A percentile compares a stretch with the other conserved stretches of the same genome.
These are phyloP conservation scores for Sarcophilus harrisii DNA, from an alignment of 2,797 vertebrate species.

Conservation along the genomic window DNA sequence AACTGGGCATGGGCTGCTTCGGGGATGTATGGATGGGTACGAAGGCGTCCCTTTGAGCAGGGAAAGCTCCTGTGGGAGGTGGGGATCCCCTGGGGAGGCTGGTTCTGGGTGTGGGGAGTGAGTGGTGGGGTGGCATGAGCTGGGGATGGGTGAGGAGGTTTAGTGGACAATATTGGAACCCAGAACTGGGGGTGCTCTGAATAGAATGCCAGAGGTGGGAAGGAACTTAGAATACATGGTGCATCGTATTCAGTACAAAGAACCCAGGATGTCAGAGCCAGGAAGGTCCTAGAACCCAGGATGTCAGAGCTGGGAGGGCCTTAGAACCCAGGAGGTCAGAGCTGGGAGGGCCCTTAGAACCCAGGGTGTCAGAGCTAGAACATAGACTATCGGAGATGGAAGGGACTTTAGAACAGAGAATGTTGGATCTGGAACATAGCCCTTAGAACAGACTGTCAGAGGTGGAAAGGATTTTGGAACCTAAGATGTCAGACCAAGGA, in stretches of 20 bases:
- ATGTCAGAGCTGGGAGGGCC: neutral
- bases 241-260: too few species aligned
- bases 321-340: neutral
- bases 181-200: neutral
- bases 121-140: neutral
- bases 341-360: neutral
- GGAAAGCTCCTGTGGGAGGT: neutral
- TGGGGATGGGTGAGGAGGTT: neutral
- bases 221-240: neutral
- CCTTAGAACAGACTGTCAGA: too few species aligned
- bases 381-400: neutral
- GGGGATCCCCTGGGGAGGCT: rapidly evolving
- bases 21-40: constrained; percentile 98
- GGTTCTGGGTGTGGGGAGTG: neutral
- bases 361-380: neutral
- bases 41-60: constrained; percentile 63
- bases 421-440: too few species aligned
- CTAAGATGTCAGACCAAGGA: neutral
- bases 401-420: too few species aligned
- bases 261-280: neutral
- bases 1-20: constrained; percentile 97
- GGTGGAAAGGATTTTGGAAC: too few species aligned
- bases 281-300: neutral
- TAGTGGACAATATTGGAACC: neutral
- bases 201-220: neutral